A percentile compares a stretch with the other conserved stretches of the same genome.
Evolutionary conservation across 1,140 invertebrate species (phyloP).

Genomic region (Pseudomyrmex concolor): DNA sequence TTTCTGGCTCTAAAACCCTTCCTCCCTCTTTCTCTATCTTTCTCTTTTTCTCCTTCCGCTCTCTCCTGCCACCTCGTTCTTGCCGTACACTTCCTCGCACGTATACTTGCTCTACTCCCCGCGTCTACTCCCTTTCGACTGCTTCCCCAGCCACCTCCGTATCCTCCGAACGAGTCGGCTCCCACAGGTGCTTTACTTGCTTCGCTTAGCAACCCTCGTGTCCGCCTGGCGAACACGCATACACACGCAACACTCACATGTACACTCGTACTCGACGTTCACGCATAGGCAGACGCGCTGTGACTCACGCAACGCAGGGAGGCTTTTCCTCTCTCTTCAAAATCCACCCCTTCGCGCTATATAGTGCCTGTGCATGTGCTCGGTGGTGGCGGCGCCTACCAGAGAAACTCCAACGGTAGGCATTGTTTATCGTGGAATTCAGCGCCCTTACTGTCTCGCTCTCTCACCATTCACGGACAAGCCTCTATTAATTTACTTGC

Average conservation of each 20-base stretch:
- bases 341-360: constrained; percentile 28
- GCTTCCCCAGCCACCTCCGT: constrained; percentile 66
- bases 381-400: constrained; percentile 36
- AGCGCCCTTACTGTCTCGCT: constrained; percentile 61
- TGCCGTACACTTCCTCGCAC: constrained; percentile 37
- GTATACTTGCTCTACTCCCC: constrained; percentile 33
- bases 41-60: not conserved
- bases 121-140: constrained; percentile 58
- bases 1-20: constrained; percentile 9
- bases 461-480: constrained; percentile 67
- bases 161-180: constrained; percentile 73
- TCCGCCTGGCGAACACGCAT: constrained; percentile 54
- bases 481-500: constrained; percentile 84
- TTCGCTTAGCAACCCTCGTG: constrained; percentile 80
- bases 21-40: not conserved
- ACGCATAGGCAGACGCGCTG: constrained; percentile 48
- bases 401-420: constrained; percentile 66
- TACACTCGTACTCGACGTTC: constrained; percentile 61
- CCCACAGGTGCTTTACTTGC: constrained; percentile 82
- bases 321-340: constrained; percentile 41
- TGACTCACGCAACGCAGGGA: constrained; percentile 19
- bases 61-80: constrained; percentile 40
- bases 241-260: constrained; percentile 49
- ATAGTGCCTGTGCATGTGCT: constrained; percentile 39
- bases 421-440: constrained; percentile 82